Evolutionary conservation across 2,113 vertebrate species (phyloP).

Genomic region (Scatophagus argus): DNA sequence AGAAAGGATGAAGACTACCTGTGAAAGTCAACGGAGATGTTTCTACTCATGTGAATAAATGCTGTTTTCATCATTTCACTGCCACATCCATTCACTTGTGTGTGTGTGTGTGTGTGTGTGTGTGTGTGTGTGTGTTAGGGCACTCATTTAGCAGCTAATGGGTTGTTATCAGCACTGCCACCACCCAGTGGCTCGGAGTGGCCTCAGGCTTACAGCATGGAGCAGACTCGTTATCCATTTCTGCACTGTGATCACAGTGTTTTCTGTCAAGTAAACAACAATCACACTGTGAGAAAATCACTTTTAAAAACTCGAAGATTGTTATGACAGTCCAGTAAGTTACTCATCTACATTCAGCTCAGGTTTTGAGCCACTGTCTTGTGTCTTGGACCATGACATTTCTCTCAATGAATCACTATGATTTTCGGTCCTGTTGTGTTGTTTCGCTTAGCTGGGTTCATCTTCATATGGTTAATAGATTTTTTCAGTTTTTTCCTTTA

Average conservation of each 20-base stretch:
- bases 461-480: constrained; percentile 38
- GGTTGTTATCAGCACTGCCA: constrained; percentile 50
- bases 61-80: constrained; percentile 25
- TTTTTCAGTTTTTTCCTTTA: no score
- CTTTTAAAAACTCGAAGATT: constrained; percentile 24
- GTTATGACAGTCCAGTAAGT: constrained; percentile 23
- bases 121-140: constrained; percentile 6
- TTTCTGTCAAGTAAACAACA: constrained; percentile 37
- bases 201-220: constrained; percentile 49
- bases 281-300: background rate
- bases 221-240: constrained; percentile 34
- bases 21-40: constrained; percentile 14
- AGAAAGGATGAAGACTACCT: background rate
- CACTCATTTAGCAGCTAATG: constrained; percentile 55
- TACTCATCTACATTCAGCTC: constrained; percentile 52
- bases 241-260: constrained; percentile 31
- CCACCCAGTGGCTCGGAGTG: constrained; percentile 60
- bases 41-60: constrained; percentile 31
- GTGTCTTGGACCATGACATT: constrained; percentile 55
- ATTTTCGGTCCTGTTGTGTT: constrained; percentile 48
- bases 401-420: constrained; percentile 42
- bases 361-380: constrained; percentile 15
- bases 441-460: constrained; percentile 50
- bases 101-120: no score
- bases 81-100: no score